A percentile compares a stretch with the other conserved stretches of the same genome.
Evolutionary conservation across 2,113 vertebrate genomes (phyloP).

Genomic region (Tachuris rubrigastra): DNA sequence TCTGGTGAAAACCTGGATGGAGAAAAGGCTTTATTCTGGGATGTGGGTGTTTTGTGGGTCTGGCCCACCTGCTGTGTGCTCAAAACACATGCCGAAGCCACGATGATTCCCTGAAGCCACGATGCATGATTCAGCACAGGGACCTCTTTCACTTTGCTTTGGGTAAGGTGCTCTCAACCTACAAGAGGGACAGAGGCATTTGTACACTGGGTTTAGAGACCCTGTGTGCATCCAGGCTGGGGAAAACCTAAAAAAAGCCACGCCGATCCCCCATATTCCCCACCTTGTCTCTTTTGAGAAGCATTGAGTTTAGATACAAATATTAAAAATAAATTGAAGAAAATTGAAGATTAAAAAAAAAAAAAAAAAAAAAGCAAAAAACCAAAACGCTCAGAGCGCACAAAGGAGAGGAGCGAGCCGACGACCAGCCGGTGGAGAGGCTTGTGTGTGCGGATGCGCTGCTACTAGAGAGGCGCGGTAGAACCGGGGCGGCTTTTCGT

Average conservation of each 20-base stretch:
- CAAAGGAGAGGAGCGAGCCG: background rate
- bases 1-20: background rate
- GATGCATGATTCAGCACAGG: background rate
- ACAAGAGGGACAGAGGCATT: rapidly evolving
- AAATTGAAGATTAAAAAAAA: rapidly evolving
- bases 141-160: background rate
- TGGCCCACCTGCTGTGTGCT: background rate
- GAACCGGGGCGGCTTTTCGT: background rate
- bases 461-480: conserved; percentile 54
- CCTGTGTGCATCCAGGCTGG: rapidly evolving
- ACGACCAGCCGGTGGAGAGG: background rate
- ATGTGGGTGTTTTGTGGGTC: background rate
- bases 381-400: background rate
- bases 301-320: background rate
- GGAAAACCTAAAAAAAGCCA: background rate
- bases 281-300: background rate
- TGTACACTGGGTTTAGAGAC: rapidly evolving
- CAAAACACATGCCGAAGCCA: background rate
- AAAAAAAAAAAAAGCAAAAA: rapidly evolving
- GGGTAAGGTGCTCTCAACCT: background rate
- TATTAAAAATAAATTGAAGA: background rate
- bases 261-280: rapidly evolving
- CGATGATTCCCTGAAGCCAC: background rate
- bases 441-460: background rate
- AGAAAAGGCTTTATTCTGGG: background rate